Evolutionary conservation across 1,140 invertebrate species (phyloP).

Genomic region (Diuraphis noxia): DNA sequence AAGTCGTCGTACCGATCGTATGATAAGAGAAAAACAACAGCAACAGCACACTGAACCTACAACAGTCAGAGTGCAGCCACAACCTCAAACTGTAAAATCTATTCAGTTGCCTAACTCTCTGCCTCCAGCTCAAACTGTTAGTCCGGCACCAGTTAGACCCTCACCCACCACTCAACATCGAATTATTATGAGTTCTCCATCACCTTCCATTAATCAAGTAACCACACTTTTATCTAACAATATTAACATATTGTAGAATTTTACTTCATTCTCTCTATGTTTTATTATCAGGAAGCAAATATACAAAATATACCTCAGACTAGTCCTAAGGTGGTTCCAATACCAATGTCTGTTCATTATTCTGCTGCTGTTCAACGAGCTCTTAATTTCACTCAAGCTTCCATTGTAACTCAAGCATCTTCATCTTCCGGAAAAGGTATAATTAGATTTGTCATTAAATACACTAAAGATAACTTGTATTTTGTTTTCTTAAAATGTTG

Average conservation of each 20-base stretch:
- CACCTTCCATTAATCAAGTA: conserved; percentile 46
- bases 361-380: conserved; percentile 33
- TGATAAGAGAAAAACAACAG: conserved; percentile 75
- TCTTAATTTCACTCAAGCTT: conserved; percentile 49
- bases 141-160: conserved; percentile 27
- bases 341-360: conserved; percentile 47
- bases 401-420: conserved; percentile 31
- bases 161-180: conserved; percentile 34
- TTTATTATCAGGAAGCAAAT: conserved; percentile 38
- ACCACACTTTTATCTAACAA: background rate
- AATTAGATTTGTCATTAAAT: background rate
- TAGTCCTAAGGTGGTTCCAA: conserved; percentile 41
- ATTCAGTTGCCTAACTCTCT: conserved; percentile 44
- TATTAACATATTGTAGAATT: background rate
- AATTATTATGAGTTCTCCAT: conserved; percentile 44
- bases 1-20: conserved; percentile 77
- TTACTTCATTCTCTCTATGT: background rate
- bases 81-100: conserved; percentile 40
- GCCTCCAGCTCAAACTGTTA: conserved; percentile 20
- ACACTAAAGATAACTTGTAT: background rate
- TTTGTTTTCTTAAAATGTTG: background rate
- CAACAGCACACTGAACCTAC: conserved; percentile 58
- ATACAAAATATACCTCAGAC: conserved; percentile 37
- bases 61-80: conserved; percentile 52
- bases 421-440: conserved; percentile 51